These are phyloP conservation scores for Cercopithecus mitis DNA, from an alignment of 2,797 vertebrate species.

Conservation along the genomic window DNA sequence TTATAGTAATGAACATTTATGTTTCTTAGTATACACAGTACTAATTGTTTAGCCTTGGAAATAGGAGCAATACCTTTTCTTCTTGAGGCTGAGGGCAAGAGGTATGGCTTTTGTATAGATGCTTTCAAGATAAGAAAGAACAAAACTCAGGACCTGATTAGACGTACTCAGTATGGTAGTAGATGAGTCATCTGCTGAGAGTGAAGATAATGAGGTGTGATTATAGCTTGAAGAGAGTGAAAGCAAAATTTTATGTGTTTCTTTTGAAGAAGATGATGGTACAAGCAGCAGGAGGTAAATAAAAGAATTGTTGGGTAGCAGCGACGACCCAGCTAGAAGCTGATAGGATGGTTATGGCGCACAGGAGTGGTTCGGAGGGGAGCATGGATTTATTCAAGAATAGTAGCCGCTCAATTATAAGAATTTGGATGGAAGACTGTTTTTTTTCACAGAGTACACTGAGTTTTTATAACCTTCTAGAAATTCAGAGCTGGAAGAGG, in stretches of 20 bases:
- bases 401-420: background rate
- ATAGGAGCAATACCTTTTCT: background rate
- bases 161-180: background rate
- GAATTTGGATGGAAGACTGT: background rate
- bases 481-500: background rate
- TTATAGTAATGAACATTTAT: background rate
- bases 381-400: background rate
- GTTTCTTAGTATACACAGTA: background rate
- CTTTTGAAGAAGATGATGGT: background rate
- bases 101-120: background rate
- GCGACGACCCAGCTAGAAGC: background rate
- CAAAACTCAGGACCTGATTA: background rate
- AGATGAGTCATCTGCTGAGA: background rate
- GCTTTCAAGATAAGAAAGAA: slow-evolving; percentile 12
- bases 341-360: accelerated
- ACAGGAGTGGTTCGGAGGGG: background rate
- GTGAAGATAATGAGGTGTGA: background rate
- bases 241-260: background rate
- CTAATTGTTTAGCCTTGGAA: background rate
- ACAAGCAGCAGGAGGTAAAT: background rate
- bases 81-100: background rate
- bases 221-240: background rate
- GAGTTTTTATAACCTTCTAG: background rate
- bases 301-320: background rate
- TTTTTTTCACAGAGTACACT: background rate